Percentiles rank a stretch among this genome's conserved stretches.
Conservation (phyloP, 2,797 vertebrate genomes). For the Gallinago stenura region DNA sequence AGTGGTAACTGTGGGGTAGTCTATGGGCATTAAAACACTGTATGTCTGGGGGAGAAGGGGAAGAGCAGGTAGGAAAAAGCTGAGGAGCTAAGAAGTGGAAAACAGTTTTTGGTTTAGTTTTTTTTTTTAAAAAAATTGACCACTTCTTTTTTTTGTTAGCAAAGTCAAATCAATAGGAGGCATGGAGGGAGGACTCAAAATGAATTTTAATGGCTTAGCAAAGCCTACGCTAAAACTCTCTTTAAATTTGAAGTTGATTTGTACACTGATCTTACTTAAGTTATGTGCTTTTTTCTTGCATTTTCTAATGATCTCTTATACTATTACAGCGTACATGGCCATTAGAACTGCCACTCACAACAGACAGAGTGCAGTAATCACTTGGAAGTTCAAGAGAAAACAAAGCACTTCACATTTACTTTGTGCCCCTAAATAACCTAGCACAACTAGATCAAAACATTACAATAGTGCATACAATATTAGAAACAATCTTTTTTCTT, state of each 20-base stretch:
- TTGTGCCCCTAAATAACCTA: slow-evolving; percentile 45
- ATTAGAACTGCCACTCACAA: slow-evolving; percentile 70
- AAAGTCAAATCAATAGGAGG: slow-evolving; percentile 46
- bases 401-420: slow-evolving; percentile 66
- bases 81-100: neutral
- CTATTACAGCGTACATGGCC: slow-evolving; percentile 28
- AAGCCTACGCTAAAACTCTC: slow-evolving; percentile 25
- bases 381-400: slow-evolving; percentile 64
- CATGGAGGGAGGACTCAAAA: slow-evolving; percentile 26
- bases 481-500: neutral
- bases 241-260: slow-evolving; percentile 67
- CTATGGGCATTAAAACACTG: neutral
- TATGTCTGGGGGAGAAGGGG: rapidly evolving
- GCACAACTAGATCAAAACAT: slow-evolving; percentile 42
- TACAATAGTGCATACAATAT: neutral
- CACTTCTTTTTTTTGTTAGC: neutral
- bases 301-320: slow-evolving; percentile 69
- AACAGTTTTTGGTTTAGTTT: rapidly evolving
- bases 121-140: neutral
- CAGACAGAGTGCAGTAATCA: slow-evolving; percentile 68
- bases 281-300: slow-evolving; percentile 44
- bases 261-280: slow-evolving; percentile 58
- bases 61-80: neutral
- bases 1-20: neutral
- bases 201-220: neutral